phyloP scores from a whole-genome alignment of 2,888 invertebrate genomes.

The Drosophila nigritarsus region DNA sequence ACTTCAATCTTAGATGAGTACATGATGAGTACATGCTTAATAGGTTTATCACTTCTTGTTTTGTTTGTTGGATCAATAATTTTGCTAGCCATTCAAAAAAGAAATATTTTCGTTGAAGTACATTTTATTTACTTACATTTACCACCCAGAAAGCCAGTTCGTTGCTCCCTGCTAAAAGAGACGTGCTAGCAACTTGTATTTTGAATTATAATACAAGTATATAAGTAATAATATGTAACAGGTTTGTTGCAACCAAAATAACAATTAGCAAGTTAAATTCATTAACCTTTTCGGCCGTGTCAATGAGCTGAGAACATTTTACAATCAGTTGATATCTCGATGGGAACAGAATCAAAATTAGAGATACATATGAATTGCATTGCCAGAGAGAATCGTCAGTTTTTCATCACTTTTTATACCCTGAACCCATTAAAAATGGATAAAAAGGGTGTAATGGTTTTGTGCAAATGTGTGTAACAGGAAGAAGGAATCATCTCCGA shows the following conservation, averaged over 20 bases:
- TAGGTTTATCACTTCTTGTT: slow-evolving; percentile 5
- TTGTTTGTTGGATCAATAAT: slow-evolving; percentile 54
- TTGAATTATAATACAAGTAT: slow-evolving; percentile 22
- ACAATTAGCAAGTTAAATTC: slow-evolving; percentile 41
- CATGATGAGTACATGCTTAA: neutral
- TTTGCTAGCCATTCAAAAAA: slow-evolving; percentile 35
- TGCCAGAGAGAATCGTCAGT: neutral
- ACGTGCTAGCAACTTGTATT: slow-evolving; percentile 40
- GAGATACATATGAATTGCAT: slow-evolving; percentile 7
- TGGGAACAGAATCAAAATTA: slow-evolving; percentile 5
- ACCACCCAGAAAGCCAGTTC: slow-evolving; percentile 48
- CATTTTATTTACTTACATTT: slow-evolving; percentile 30
- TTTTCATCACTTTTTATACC: neutral
- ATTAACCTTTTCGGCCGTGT: slow-evolving; percentile 55
- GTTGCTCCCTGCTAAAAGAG: slow-evolving; percentile 38
- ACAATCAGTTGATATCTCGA: slow-evolving; percentile 39
- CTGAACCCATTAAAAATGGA: too few relatives aligned
- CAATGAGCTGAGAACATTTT: slow-evolving; percentile 55
- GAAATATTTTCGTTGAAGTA: slow-evolving; percentile 17
- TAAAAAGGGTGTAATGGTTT: too few relatives aligned
- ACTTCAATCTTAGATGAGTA: neutral
- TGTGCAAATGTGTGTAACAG: too few relatives aligned
- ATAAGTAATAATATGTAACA: slow-evolving; percentile 38
- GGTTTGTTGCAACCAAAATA: slow-evolving; percentile 43
- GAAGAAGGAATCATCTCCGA: too few relatives aligned